Evolutionary conservation across 2,113 vertebrate species (phyloP), one percentile per base, ranked within the genome.

Genomic region (Hypanus sabinus): DNA sequence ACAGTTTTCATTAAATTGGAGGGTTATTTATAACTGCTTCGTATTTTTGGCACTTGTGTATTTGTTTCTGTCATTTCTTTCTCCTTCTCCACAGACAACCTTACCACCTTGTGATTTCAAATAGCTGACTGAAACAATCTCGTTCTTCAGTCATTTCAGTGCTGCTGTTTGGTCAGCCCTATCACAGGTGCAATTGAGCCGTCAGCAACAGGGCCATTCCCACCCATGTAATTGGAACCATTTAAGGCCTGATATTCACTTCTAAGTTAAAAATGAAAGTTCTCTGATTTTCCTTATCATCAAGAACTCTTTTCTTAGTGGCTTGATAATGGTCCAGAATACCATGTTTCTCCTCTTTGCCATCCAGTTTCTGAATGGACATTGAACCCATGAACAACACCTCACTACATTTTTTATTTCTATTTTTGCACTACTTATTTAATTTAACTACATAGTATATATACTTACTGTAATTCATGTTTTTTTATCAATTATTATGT

Each of bases 311-410:
- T 79, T 71, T 77, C 36, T 65, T 80, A 62, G 93, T 55, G 55
- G 24, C n/a, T 71, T 68, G 57, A 57, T 87, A 75, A 94, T 94
- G 36, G 70, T 27, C 1, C 57, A 87, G 33, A 94, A 90, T 75
- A 73, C 46, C 5, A 11, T 70, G 57, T 94, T 60, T 90, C 46
- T 46, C 46, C 46, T 46, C 46, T 46, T 46, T 46, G 46, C 46
- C 46, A 46, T 46, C 46, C 46, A 46, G 46, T 46, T 46, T 46
- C 46, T 46, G 46, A 46, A 46, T 46, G 46, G 46, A 46, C 46
- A 46, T 46, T 46, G 46, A 46, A 46, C 46, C 46, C 46, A 46
- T 46, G 46, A 46, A 46, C 46, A 46, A 1, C 4, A 46, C 46
- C 46, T 46, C 46, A 46, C 46, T 46, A 1, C 46, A 46, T 1